These are phyloP conservation scores for Cephus cinctus DNA, from an alignment of 1,140 invertebrate species.

Conservation along the genomic window DNA sequence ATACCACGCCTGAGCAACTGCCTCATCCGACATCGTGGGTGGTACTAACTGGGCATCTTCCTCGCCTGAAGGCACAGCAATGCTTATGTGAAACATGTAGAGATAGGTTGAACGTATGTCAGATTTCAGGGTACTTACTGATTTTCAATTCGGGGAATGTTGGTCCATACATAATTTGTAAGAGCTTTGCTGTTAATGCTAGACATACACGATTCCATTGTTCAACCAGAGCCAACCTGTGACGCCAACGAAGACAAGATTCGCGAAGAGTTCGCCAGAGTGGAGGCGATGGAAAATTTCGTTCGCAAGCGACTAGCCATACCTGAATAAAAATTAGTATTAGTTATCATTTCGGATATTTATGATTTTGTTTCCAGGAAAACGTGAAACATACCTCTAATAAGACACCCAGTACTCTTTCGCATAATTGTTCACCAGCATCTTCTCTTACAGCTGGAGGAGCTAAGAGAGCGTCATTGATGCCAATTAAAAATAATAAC, in stretches of 20 bases:
- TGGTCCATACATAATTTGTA: slow-evolving; percentile 87
- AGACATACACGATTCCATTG: slow-evolving; percentile 95
- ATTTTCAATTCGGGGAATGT: slow-evolving; percentile 84
- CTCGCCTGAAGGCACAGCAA: slow-evolving; percentile 65
- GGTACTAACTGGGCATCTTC: slow-evolving; percentile 83
- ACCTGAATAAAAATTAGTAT: slow-evolving; percentile 49
- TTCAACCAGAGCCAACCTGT: slow-evolving; percentile 86
- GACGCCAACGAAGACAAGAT: slow-evolving; percentile 89
- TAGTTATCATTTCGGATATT: slow-evolving; percentile 10
- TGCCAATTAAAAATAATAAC: slow-evolving; percentile 86
- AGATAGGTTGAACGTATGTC: neutral
- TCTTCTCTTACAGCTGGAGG: slow-evolving; percentile 92
- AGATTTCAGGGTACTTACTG: slow-evolving; percentile 57
- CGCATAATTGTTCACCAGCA: slow-evolving; percentile 92
- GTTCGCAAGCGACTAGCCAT: slow-evolving; percentile 89
- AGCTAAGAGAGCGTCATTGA: slow-evolving; percentile 88
- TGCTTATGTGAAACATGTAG: neutral
- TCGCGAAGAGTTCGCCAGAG: slow-evolving; percentile 95
- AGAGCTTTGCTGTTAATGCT: slow-evolving; percentile 78
- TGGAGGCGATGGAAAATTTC: slow-evolving; percentile 89
- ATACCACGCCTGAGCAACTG: slow-evolving; percentile 93
- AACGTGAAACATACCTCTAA: slow-evolving; percentile 80
- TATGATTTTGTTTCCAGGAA: too few species aligned
- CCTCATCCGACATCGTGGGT: slow-evolving; percentile 80
- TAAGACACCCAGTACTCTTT: slow-evolving; percentile 88